Evolutionary conservation across 2,797 vertebrate genomes (phyloP), one percentile per base, ranked within the genome.

Genomic region (Siniperca scherzeri): DNA sequence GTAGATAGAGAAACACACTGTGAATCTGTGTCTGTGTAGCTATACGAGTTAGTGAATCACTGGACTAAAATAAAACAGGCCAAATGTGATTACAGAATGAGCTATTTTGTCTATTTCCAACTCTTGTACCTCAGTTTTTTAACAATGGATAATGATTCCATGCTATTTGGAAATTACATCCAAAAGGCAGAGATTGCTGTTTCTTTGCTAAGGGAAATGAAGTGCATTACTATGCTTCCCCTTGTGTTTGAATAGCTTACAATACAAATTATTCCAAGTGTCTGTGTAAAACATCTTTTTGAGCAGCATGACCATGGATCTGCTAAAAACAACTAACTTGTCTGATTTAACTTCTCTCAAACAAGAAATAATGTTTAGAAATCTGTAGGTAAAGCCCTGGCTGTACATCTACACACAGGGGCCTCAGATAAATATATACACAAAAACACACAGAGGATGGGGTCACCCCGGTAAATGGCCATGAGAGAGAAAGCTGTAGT

Each of bases 11-110:
- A 73, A 38, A 65, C 52, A 71, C 62, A 44, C 42, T 44, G 59
- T 66, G 71, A 57, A 40, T 77, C 9, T 19, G 40, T 40, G 40
- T 77, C 7, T 19, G 40, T 40, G 40, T 40, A 40, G 9, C 8
- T 40, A 40, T 40, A 40, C 40, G 44, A 67, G 7, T 52, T 19
- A 38, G 27, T 79, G 79, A 87, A 65, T 84, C 82, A 80, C 67
- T 38, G 73, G 30, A 56, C 55, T 74, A 62, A 89, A 87, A 84
- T 74, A 83, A 69, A 52, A 78, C 48, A 21, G 60, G 22, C 14
- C 13, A 38, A 69, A 81, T 57, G 9, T 53, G 57, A 74, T 38
- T 68, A 67, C 17, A 71, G 22, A 65, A 70, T 22, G 12, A 27
- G 11, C 13, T 52, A 0, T 33, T 61, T 50, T 42, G 17, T 59